Conservation (phyloP, 2,797 vertebrate genomes). For the Leontocebus nigricollis region DNA sequence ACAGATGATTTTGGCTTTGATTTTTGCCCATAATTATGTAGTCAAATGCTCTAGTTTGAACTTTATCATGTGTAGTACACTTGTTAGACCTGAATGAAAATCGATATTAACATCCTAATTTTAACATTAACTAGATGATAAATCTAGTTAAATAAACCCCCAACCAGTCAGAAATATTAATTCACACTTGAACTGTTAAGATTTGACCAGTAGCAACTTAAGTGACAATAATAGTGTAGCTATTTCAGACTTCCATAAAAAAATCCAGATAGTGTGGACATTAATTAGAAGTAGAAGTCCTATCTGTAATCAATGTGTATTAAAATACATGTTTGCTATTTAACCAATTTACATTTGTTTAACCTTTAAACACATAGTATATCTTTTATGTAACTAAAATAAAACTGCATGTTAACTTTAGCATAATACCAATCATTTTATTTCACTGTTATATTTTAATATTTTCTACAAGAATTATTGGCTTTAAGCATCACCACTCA, state of each 20-base stretch:
- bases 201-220: neutral
- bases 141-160: neutral
- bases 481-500: neutral
- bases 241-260: slow-evolving; percentile 5
- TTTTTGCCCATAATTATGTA: neutral
- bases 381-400: neutral
- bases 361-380: neutral
- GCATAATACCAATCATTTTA: neutral
- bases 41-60: neutral
- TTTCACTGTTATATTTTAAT: neutral
- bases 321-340: neutral
- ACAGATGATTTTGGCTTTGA: neutral
- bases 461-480: neutral
- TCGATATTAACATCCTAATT: neutral
- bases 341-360: neutral
- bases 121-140: neutral
- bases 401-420: neutral
- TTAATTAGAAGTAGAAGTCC: neutral
- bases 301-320: neutral
- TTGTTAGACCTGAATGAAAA: neutral
- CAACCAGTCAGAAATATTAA: neutral
- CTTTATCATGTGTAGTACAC: neutral
- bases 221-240: neutral
- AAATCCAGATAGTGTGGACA: neutral
- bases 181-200: neutral